phyloP scores from a whole-genome alignment of 2,888 invertebrate genomes.

The Oligia strigilis region DNA sequence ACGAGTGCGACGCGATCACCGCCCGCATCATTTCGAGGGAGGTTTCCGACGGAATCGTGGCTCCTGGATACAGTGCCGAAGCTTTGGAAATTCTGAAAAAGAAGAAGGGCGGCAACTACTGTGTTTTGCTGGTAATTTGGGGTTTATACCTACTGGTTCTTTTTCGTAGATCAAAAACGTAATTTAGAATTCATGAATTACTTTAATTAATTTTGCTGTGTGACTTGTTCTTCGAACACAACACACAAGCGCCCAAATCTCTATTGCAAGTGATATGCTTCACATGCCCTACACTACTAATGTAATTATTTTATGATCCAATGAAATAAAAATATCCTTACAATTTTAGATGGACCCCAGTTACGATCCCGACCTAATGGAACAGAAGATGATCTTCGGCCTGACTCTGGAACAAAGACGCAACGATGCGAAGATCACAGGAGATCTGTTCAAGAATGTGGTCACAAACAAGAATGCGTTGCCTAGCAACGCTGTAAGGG shows the following conservation, averaged over 20 bases:
- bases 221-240: background rate
- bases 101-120: conserved; percentile 98
- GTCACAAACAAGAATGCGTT: conserved; percentile 93
- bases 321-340: background rate
- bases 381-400: conserved; percentile 92
- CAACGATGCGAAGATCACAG: conserved; percentile 96
- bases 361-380: conserved; percentile 95
- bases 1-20: conserved; percentile 96
- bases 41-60: conserved; percentile 99
- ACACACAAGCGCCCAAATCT: background rate
- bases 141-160: conserved; percentile 78
- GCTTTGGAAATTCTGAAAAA: conserved; percentile 97
- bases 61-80: conserved; percentile 96
- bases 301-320: background rate
- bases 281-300: background rate
- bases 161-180: background rate
- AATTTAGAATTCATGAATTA: background rate
- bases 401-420: conserved; percentile 93
- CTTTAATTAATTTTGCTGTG: background rate
- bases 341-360: conserved; percentile 94
- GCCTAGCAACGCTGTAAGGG: conserved; percentile 94
- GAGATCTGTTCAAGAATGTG: conserved; percentile 94
- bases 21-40: conserved; percentile 97
- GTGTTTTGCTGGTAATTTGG: conserved; percentile 93
- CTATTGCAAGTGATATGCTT: background rate